Percentiles rank a stretch among this genome's conserved stretches.
Conservation (phyloP, 2,797 vertebrate species). For the Champsocephalus gunnari region DNA sequence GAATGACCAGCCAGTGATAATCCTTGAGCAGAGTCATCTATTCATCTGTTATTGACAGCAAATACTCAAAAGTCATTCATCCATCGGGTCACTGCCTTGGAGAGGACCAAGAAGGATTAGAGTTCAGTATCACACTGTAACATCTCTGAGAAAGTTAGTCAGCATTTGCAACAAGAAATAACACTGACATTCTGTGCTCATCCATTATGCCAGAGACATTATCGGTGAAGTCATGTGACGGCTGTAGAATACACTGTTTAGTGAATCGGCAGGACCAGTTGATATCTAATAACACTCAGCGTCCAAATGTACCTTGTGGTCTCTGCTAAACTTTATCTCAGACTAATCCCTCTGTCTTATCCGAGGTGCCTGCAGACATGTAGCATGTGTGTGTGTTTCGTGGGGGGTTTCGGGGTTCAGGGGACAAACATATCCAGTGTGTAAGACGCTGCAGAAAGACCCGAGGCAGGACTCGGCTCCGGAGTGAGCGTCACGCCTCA, state of each 20-base stretch:
- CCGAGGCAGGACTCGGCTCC: slow-evolving; percentile 20
- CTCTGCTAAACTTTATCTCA: slow-evolving; percentile 73
- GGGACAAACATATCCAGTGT: slow-evolving; percentile 47
- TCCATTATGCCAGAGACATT: slow-evolving; percentile 44
- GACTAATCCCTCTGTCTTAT: slow-evolving; percentile 81
- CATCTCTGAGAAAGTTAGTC: slow-evolving; percentile 45
- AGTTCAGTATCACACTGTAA: slow-evolving; percentile 37
- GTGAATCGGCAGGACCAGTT: slow-evolving; percentile 54
- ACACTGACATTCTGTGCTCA: slow-evolving; percentile 50
- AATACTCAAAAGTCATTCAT: slow-evolving; percentile 38
- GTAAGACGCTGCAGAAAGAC: slow-evolving; percentile 41
- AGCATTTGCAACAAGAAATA: slow-evolving; percentile 22
- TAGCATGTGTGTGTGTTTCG: slow-evolving; percentile 87
- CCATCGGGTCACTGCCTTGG: slow-evolving; percentile 68
- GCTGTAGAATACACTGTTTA: slow-evolving; percentile 56
- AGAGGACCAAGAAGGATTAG: slow-evolving; percentile 68
- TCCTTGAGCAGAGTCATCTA: slow-evolving; percentile 36
- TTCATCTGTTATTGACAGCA: slow-evolving; percentile 36
- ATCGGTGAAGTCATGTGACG: slow-evolving; percentile 54
- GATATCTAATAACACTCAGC: slow-evolving; percentile 64
- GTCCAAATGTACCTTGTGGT: slow-evolving; percentile 75
- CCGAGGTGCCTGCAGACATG: slow-evolving; percentile 87
- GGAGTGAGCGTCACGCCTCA: slow-evolving; percentile 21
- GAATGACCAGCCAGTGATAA: slow-evolving; percentile 36
- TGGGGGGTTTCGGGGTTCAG: slow-evolving; percentile 34